Conservation (phyloP, 92 coral and sea anemone genomes). For the Meandrina meandrites region DNA sequence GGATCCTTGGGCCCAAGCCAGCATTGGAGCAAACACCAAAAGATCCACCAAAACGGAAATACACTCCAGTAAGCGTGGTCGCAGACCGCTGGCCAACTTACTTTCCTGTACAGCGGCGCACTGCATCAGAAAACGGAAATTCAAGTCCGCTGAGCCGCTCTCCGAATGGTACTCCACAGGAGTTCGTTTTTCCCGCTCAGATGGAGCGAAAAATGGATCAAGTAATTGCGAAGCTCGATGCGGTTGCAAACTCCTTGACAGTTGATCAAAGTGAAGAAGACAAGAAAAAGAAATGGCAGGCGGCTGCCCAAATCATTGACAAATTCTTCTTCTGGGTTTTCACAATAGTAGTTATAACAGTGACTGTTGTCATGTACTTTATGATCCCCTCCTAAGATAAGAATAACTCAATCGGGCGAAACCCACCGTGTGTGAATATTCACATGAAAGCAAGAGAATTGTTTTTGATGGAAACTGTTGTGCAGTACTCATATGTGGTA, state of each 20-base stretch:
- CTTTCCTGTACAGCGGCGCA: constrained; percentile 55
- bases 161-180: constrained; percentile 22
- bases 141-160: constrained; percentile 50
- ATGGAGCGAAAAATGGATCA: constrained; percentile 70
- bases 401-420: not conserved
- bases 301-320: constrained; percentile 82
- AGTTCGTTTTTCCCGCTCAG: constrained; percentile 31
- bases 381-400: constrained; percentile 62
- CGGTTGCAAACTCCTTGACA: constrained; percentile 48
- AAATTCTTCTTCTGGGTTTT: constrained; percentile 85
- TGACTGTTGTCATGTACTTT: constrained; percentile 66
- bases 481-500: not conserved
- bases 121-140: constrained; percentile 40
- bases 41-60: constrained; percentile 27
- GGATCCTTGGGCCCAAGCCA: constrained; percentile 55
- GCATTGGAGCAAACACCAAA: constrained; percentile 32
- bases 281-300: constrained; percentile 79
- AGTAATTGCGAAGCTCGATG: constrained; percentile 63
- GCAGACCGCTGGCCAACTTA: constrained; percentile 58
- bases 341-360: constrained; percentile 59
- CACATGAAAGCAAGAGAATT: not conserved
- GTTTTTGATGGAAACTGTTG: not conserved
- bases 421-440: not conserved
- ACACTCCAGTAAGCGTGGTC: constrained; percentile 19
- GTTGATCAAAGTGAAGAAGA: constrained; percentile 62